phyloP scores from a whole-genome alignment of 2,797 vertebrate species.

The Cichlasoma orientale region DNA sequence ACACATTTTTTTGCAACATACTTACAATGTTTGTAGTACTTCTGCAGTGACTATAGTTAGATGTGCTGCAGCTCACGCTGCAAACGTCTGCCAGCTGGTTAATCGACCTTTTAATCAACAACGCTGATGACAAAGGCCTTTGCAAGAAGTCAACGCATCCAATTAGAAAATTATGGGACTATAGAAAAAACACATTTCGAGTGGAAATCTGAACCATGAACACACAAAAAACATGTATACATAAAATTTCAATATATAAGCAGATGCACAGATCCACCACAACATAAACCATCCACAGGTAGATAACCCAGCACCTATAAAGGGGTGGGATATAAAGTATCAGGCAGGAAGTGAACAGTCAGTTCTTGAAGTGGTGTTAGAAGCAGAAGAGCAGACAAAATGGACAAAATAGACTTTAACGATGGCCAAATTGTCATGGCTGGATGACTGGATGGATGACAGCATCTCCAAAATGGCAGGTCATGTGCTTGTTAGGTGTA shows the following conservation, averaged over 20 bases:
- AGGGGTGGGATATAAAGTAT: background rate
- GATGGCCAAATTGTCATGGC: background rate
- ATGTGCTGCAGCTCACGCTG: constrained; percentile 1
- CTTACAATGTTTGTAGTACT: background rate
- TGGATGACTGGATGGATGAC: background rate
- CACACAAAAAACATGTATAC: constrained; percentile 3
- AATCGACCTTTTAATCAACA: constrained; percentile 34
- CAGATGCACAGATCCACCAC: background rate
- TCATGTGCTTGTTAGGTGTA: background rate
- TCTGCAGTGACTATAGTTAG: background rate
- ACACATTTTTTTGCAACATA: constrained; percentile 4
- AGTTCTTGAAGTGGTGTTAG: background rate
- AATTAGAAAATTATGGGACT: background rate
- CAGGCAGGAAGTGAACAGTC: background rate
- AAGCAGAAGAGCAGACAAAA: background rate
- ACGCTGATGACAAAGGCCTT: constrained; percentile 10
- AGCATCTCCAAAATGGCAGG: background rate
- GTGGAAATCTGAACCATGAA: constrained; percentile 36
- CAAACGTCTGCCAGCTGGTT: background rate
- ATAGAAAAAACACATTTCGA: constrained; percentile 15
- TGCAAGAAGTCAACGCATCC: constrained; percentile 24
- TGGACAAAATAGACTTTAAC: background rate
- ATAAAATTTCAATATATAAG: background rate
- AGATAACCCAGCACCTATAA: background rate
- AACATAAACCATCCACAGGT: background rate